Base-by-base conservation (phyloP, 2,113 vertebrate genomes). In the Rattus rattus region DNA sequence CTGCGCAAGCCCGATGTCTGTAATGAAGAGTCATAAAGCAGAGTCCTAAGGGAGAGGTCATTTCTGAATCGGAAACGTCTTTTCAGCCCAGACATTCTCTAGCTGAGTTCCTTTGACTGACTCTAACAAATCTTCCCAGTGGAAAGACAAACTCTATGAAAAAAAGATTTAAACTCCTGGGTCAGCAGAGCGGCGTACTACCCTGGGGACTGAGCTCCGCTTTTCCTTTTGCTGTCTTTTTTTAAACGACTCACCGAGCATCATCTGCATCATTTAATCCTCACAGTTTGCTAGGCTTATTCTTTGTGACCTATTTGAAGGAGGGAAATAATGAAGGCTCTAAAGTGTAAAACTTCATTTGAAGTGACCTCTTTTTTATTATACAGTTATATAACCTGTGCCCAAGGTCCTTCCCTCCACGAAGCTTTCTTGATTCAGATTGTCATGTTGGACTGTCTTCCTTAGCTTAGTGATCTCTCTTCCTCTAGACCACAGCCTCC, bases 1-100 rank as follows among this genome's bases (percentile, higher is more conserved):
- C 87, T 69, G 36, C 0, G 1, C 47, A 94, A 77, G 85, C 43
- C 77, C 81, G 56, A 10, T 91, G 92, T 83, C 81, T 84, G 11
- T 56, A 94, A 92, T 89, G 94, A 94, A 95, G 86, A 80, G 20
- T n/a, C 52, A 56, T 0, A 19, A 83, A 90, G 39, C 33, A 59
- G 54, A 47, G 24, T 67, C 56, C 65, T 16, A 72, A 43, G 81
- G 69, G 80, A 90, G 47, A 85, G 65, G 56, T 94, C 72, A 36
- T 81, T 91, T 88, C 47, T 12, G 30, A 47, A 89, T 19, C 16
- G 56, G 43, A 88, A 22, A 7, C 17, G 86, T 88, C 26, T 90
- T 92, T 65, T 36, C 11, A 52, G 6, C 70, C 94, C 70, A 28
- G 67, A 49, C 17, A 22, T 94, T 94, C 88, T 65, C 24, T 12